Conservation (phyloP, 2,888 invertebrate species). For the Carcina quercana region DNA sequence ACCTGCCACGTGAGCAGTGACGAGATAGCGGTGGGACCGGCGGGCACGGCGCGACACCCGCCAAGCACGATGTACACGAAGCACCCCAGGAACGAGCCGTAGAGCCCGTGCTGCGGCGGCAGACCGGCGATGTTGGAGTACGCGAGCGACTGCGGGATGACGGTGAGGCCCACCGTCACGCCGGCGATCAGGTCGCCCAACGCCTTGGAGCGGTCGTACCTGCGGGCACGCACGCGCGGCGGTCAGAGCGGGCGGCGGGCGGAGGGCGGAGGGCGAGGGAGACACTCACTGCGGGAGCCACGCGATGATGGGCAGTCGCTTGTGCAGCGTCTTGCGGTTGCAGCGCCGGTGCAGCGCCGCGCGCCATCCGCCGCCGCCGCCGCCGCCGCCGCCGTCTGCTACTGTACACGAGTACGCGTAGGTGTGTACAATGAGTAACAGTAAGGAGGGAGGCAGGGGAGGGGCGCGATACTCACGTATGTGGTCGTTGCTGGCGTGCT, state of each 20-base stretch:
- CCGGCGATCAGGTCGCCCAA: slow-evolving; percentile 93
- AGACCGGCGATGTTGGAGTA: slow-evolving; percentile 87
- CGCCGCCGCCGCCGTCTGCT: slow-evolving; percentile 39
- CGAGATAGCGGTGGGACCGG: slow-evolving; percentile 94
- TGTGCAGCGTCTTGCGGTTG: slow-evolving; percentile 81
- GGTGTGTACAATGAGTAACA: background rate
- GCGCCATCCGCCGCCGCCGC: slow-evolving; percentile 46
- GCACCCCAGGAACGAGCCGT: slow-evolving; percentile 94
- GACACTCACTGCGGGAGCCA: slow-evolving; percentile 81
- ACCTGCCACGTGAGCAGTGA: slow-evolving; percentile 89
- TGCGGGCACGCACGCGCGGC: slow-evolving; percentile 16
- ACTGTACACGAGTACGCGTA: slow-evolving; percentile 13
- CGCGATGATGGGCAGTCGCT: slow-evolving; percentile 80
- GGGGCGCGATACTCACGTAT: slow-evolving; percentile 44
- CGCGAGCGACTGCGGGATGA: slow-evolving; percentile 92
- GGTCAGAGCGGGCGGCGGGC: background rate
- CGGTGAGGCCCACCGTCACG: slow-evolving; percentile 93
- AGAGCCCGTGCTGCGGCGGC: slow-evolving; percentile 90
- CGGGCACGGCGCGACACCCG: slow-evolving; percentile 93
- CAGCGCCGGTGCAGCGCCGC: slow-evolving; percentile 66
- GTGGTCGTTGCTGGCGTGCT: slow-evolving; percentile 68
- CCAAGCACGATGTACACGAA: slow-evolving; percentile 93
- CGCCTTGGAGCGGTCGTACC: slow-evolving; percentile 81
- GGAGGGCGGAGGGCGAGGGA: background rate
- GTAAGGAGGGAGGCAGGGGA: background rate